Evolutionary conservation across 2,888 invertebrate genomes (phyloP).

Genomic region (Noctua janthe): DNA sequence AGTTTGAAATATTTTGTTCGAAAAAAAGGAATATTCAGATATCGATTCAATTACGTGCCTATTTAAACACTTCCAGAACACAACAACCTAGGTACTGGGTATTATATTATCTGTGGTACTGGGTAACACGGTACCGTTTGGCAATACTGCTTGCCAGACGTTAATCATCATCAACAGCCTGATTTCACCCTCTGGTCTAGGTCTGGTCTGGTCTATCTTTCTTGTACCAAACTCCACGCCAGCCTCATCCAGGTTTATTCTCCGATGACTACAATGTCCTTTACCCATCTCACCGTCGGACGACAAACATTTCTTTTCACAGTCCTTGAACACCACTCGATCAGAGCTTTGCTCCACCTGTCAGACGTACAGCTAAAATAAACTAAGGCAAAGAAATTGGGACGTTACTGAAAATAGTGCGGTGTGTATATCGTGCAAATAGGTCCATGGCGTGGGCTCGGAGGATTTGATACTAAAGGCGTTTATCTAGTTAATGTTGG

Average conservation of each 20-base stretch:
- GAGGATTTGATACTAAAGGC: not conserved
- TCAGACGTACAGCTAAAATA: not conserved
- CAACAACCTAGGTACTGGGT: too few species aligned
- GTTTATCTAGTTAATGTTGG: not conserved
- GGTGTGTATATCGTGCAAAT: conserved; percentile 9
- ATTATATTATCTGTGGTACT: too few species aligned
- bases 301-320: not conserved
- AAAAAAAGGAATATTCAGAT: too few species aligned
- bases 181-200: too few species aligned
- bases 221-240: too few species aligned
- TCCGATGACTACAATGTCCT: not conserved
- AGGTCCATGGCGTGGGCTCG: not conserved
- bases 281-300: not conserved
- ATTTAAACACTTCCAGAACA: too few species aligned
- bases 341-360: not conserved
- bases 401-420: not conserved
- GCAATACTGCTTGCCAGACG: not conserved
- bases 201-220: too few species aligned
- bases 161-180: not conserved
- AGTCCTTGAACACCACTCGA: not conserved
- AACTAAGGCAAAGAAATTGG: not conserved
- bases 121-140: too few species aligned
- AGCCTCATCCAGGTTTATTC: not conserved
- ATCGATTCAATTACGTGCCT: too few species aligned
- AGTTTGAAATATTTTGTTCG: too few species aligned